Conservation (phyloP, 2,113 vertebrate genomes). For the Monopterus albus region DNA sequence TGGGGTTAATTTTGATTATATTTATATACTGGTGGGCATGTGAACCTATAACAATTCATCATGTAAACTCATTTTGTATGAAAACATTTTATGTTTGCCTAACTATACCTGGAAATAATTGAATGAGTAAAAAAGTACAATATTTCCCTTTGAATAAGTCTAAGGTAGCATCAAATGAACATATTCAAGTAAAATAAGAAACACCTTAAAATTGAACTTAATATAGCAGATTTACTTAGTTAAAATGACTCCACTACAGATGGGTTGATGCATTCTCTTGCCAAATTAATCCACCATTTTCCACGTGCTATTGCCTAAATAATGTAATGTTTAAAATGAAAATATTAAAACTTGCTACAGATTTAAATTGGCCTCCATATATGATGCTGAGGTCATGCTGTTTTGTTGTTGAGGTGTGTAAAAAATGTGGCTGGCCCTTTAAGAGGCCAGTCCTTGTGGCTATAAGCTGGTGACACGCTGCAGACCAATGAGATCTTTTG, state of each 20-base stretch:
- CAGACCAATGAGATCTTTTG: constrained; percentile 74
- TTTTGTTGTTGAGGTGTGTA: constrained; percentile 32
- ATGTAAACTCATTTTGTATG: not conserved
- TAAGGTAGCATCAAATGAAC: not conserved
- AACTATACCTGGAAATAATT: not conserved
- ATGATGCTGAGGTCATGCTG: constrained; percentile 19
- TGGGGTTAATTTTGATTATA: not conserved
- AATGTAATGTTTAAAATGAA: not conserved
- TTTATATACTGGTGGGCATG: not conserved
- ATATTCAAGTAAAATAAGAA: not conserved
- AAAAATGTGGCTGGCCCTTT: constrained; percentile 60
- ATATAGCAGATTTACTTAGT: not conserved
- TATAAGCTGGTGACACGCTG: constrained; percentile 68
- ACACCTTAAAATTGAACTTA: not conserved
- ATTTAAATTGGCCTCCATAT: not conserved
- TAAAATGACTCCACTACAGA: not conserved
- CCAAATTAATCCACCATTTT: not conserved
- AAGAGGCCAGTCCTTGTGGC: constrained; percentile 55
- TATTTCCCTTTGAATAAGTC: not conserved
- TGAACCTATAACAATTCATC: not conserved
- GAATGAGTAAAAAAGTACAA: too few species aligned
- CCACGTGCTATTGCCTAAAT: not conserved
- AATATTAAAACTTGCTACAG: not conserved
- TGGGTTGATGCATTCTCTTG: not conserved
- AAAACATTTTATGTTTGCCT: not conserved